A percentile compares a stretch with the other conserved stretches of the same genome.
Conservation (phyloP, 2,797 vertebrate species). For the Dendrocincla fuliginosa region DNA sequence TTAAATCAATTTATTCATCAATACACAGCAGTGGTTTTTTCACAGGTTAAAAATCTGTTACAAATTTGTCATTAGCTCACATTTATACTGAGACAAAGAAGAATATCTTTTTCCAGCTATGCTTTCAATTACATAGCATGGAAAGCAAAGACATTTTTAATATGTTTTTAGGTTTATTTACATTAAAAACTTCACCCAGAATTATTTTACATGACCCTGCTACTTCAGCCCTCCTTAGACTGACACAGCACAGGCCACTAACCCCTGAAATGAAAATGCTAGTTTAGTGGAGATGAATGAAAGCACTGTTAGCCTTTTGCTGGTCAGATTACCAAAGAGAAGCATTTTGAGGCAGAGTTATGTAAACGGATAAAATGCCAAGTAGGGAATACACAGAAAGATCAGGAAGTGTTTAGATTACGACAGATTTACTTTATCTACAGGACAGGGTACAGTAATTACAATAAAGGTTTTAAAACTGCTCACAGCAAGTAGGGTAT, state of each 20-base stretch:
- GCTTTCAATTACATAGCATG: not conserved
- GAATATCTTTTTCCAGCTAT: not conserved
- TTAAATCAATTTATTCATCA: constrained; percentile 6
- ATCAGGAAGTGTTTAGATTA: not conserved
- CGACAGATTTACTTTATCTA: not conserved
- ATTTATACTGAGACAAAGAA: not conserved
- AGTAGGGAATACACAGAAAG: not conserved
- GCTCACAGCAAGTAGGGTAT: not conserved
- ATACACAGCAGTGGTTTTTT: not conserved
- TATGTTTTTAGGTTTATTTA: not conserved
- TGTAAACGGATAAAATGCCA: not conserved
- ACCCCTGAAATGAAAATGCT: not conserved
- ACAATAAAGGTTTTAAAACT: not conserved
- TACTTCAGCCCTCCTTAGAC: not conserved
- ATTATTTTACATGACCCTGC: not conserved
- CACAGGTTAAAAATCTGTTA: not conserved
- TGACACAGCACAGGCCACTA: not conserved
- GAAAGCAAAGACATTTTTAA: not conserved
- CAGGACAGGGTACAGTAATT: not conserved
- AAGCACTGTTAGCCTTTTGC: not conserved
- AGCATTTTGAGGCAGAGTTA: not conserved
- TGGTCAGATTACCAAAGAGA: not conserved
- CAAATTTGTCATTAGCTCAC: not conserved
- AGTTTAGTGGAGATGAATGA: not conserved
- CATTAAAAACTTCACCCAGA: not conserved